These are phyloP conservation scores for Laspeyria flexula DNA, from an alignment of 2,888 invertebrate genomes.

Conservation along the genomic window DNA sequence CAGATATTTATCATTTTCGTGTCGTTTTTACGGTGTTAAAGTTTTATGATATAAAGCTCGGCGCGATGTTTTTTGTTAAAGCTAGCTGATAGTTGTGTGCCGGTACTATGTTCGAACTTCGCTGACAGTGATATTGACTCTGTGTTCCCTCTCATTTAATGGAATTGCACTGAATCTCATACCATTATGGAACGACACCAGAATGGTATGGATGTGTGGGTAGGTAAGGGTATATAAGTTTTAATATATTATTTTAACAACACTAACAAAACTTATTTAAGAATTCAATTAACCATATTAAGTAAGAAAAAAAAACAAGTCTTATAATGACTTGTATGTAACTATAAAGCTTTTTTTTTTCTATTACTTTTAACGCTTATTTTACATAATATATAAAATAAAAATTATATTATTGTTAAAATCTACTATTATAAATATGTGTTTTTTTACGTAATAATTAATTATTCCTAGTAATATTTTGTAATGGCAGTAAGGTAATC, in stretches of 20 bases:
- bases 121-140: constrained; percentile 53
- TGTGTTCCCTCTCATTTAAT: constrained; percentile 58
- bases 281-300: not conserved
- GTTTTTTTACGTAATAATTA: too few species aligned
- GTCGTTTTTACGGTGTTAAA: constrained; percentile 74
- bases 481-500: too few species aligned
- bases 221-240: constrained; percentile 82
- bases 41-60: constrained; percentile 51
- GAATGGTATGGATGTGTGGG: constrained; percentile 87
- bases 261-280: not conserved
- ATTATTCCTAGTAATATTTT: too few species aligned
- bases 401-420: too few species aligned
- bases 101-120: constrained; percentile 55
- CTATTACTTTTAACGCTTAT: too few species aligned
- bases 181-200: constrained; percentile 86
- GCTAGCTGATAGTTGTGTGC: constrained; percentile 55
- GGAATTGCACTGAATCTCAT: constrained; percentile 67
- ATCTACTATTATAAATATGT: too few species aligned
- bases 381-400: too few species aligned
- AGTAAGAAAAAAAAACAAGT: too few species aligned
- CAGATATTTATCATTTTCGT: constrained; percentile 78
- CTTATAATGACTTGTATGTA: too few species aligned
- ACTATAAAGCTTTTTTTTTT: too few species aligned
- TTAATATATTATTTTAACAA: constrained; percentile 17
- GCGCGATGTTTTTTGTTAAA: constrained; percentile 59